Conservation (phyloP, 2,888 invertebrate species). For the Limnephilus marmoratus region DNA sequence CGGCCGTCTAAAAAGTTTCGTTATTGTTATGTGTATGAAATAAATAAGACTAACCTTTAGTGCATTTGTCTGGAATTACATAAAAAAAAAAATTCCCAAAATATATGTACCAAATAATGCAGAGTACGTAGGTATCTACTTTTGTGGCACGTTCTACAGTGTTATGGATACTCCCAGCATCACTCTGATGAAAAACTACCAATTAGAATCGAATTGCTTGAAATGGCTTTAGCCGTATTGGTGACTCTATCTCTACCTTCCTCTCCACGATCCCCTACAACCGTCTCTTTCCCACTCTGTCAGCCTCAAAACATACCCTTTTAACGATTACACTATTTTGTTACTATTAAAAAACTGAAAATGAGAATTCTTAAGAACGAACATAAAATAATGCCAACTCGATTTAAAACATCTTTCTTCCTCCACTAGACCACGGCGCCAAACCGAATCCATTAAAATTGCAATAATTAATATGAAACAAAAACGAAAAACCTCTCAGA, state of each 20-base stretch:
- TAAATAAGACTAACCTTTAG: not conserved
- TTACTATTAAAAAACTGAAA: not conserved
- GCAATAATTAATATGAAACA: not conserved
- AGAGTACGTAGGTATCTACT: too few species aligned
- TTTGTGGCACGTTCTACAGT: not conserved
- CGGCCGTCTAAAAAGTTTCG: too few species aligned
- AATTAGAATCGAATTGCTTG: not conserved
- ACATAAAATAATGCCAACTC: not conserved
- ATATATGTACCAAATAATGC: not conserved
- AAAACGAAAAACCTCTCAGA: not conserved
- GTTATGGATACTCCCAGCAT: not conserved
- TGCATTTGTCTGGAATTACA: too few species aligned
- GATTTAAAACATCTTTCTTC: not conserved
- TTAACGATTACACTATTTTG: not conserved
- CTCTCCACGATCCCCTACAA: too few species aligned
- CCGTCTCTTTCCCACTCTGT: too few species aligned
- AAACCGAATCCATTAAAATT: slow-evolving; percentile 6
- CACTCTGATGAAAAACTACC: not conserved
- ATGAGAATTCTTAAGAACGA: not conserved
- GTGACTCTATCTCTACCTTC: not conserved
- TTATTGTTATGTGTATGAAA: too few species aligned
- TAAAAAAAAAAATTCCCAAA: not conserved
- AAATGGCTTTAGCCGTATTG: not conserved
- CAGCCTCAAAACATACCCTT: not conserved
- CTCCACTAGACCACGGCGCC: not conserved